Percentiles rank a stretch among this genome's conserved stretches.
phyloP scores from a whole-genome alignment of 2,797 vertebrate genomes.

The Sternarchorhynchus goeldii region DNA sequence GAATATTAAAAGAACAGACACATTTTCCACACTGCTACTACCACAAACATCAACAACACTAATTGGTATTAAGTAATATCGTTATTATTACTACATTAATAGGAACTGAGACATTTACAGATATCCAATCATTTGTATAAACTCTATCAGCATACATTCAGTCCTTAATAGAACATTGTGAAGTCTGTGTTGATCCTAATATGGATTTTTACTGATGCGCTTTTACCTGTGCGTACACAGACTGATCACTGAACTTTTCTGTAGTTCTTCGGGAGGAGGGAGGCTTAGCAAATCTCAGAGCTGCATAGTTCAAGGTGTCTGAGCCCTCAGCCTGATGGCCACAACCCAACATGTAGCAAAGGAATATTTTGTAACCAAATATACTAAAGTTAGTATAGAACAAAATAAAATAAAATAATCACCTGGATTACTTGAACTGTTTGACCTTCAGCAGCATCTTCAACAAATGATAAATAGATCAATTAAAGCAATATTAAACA shows the following conservation, averaged over 20 bases:
- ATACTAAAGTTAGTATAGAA: neutral
- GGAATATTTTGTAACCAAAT: no score
- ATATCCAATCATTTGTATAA: no score
- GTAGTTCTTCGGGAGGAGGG: neutral
- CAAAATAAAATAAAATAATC: neutral
- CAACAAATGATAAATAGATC: neutral
- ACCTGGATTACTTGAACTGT: neutral
- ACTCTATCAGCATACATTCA: no score
- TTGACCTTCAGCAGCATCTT: neutral
- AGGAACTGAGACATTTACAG: no score
- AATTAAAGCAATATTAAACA: neutral
- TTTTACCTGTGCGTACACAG: neutral
- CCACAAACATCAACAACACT: no score
- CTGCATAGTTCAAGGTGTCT: conserved; percentile 26
- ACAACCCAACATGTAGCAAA: neutral
- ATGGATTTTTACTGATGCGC: neutral
- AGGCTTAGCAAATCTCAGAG: conserved; percentile 21
- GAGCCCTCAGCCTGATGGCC: neutral
- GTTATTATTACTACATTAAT: no score
- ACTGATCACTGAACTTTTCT: neutral
- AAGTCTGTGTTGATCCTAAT: neutral
- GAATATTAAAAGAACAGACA: no score
- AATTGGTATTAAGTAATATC: no score
- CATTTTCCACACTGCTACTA: no score
- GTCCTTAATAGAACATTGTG: neutral